Base-by-base conservation (phyloP, 2,888 invertebrate species). In the Acleris laterana region DNA sequence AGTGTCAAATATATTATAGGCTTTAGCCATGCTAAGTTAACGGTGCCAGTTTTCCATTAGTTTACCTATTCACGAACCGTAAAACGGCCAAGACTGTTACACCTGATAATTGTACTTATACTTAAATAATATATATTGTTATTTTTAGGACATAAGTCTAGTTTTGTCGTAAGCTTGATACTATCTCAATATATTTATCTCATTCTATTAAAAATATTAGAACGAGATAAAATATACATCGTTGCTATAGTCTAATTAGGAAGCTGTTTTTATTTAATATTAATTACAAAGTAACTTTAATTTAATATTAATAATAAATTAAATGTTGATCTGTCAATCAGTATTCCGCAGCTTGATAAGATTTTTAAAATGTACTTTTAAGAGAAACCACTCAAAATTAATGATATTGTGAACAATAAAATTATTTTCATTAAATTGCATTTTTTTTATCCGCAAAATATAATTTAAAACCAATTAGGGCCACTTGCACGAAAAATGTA, bases 321-420 rank as follows among this genome's bases (percentile, higher is more conserved):
- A 57, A 62, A 25, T 62, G 57, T 66, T 66, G 51, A 57, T 61
- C 66, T 66, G 66, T 66, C 51, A 57, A 66, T 66, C 66, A 66
- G 66, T 66, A 66, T 66, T 66, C 66, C 20, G 44, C 56, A 52
- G 42, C 57, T 66, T 62, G 62, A 62, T 62, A 62, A 62, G 62
- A 57, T 66, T 66, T 46, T 57, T 66, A 62, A 51, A 56, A 61
- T 61, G 22, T 61, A 55, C 44, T 65, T 65, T 25, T 59, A 66
- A 62, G 56, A 17, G 50, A 62, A 61, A 55, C 50, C 25, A 66
- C 61, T 66, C 65, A 51, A 62, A 66, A 57, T 32, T 49, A 49
- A 19, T 50, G 61, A 66, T 62, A 66, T 62, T 62, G 66, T 57
- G 61, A 66, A 57, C 49, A 66, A 52, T 66, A 48, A 66, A 67